Evolutionary conservation across 2,797 vertebrate species (phyloP).

Genomic region (Onychomys arenicola): DNA sequence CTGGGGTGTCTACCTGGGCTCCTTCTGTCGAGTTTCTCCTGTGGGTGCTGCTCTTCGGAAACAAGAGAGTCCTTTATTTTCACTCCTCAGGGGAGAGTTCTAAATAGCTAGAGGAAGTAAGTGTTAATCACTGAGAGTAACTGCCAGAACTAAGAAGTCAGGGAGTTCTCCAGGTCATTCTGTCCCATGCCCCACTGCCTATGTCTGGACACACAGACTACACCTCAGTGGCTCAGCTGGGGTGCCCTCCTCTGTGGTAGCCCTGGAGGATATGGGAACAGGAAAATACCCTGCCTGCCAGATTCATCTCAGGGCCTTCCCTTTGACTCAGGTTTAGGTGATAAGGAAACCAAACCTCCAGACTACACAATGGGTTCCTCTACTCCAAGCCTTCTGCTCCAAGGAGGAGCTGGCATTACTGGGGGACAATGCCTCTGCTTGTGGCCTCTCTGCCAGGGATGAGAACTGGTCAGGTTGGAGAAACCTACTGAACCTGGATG

Average conservation of each 20-base stretch:
- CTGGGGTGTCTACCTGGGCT: background rate
- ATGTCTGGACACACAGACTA: background rate
- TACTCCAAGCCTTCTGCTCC: background rate
- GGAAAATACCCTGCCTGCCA: background rate
- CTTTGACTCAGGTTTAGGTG: background rate
- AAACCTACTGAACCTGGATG: background rate
- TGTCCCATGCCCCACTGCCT: background rate
- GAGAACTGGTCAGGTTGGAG: background rate
- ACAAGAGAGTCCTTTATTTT: slow-evolving; percentile 41
- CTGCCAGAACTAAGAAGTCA: background rate
- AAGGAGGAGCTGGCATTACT: background rate
- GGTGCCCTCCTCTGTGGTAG: background rate
- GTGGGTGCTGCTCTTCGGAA: background rate
- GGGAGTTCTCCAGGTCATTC: background rate
- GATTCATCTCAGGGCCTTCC: background rate
- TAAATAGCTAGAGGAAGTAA: background rate
- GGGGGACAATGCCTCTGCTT: background rate
- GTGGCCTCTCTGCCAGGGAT: background rate
- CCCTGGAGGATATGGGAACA: background rate
- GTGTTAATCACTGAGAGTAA: background rate
- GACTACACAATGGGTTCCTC: background rate
- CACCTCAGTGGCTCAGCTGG: background rate
- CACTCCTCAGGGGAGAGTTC: background rate
- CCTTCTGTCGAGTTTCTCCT: background rate
- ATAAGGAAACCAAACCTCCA: background rate